Conservation (phyloP, 2,888 invertebrate genomes). For the Pollenia amentaria region DNA sequence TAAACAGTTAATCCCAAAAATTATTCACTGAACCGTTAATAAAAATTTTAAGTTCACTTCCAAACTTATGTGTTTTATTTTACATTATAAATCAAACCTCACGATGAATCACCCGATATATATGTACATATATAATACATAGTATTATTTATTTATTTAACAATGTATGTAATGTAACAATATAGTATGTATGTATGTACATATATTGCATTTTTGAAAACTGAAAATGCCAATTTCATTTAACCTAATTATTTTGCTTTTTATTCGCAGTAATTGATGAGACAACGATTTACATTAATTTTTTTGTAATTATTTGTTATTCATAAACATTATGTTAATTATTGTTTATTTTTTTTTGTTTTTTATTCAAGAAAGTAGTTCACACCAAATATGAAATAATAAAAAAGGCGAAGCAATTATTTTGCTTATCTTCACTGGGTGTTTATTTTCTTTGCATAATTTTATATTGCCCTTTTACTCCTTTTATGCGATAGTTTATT, state of each 20-base stretch:
- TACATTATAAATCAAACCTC: no score
- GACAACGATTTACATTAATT: constrained; percentile 14
- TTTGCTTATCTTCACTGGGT: background rate
- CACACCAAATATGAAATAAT: background rate
- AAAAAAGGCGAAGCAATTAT: background rate
- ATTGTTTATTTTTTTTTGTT: constrained; percentile 4
- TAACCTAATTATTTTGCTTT: constrained; percentile 46
- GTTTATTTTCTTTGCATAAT: constrained; percentile 6
- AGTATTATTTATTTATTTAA: background rate
- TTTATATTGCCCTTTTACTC: background rate
- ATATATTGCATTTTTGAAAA: constrained; percentile 11
- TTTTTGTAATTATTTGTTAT: constrained; percentile 10
- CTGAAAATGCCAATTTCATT: constrained; percentile 58
- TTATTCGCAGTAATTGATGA: constrained; percentile 24
- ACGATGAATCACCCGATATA: no score
- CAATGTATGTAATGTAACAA: no score
- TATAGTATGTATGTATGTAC: background rate
- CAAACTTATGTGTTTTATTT: no score
- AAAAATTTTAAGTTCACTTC: no score
- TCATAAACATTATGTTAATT: background rate
- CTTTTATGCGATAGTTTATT: constrained; percentile 1
- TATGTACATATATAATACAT: no score
- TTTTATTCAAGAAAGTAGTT: background rate
- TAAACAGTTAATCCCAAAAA: no score
- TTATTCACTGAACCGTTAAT: no score